A percentile compares a stretch with the other conserved stretches of the same genome.
Evolutionary conservation across 2,888 invertebrate species (phyloP).

Genomic region (Protophormia terraenovae): DNA sequence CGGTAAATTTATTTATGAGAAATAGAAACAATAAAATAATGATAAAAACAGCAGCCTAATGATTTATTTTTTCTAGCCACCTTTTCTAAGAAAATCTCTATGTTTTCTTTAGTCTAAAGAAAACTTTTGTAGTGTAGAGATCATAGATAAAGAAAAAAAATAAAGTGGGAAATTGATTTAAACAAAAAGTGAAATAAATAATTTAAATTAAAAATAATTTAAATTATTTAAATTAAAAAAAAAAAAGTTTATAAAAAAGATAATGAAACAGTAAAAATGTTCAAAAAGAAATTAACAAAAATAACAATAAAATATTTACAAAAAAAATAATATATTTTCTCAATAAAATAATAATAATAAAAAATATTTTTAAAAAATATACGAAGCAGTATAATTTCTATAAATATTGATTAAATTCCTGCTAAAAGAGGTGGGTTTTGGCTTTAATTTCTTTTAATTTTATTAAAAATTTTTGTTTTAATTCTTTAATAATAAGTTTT

Average conservation of each 20-base stretch:
- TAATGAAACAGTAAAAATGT: no score
- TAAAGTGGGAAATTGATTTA: background rate
- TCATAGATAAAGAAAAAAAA: background rate
- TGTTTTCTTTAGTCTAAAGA: constrained; percentile 42
- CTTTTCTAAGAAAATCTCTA: constrained; percentile 25
- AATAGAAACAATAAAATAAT: background rate
- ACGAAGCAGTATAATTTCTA: no score
- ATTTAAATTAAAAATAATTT: background rate
- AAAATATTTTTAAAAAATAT: no score
- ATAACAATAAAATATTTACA: no score
- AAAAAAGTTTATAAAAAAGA: background rate
- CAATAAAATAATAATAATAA: no score
- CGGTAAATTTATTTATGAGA: background rate
- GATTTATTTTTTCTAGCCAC: constrained; percentile 16
- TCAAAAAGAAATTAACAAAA: background rate
- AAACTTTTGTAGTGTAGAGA: constrained; percentile 39
- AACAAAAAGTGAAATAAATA: background rate
- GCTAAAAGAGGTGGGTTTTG: no score
- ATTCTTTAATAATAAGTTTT: no score
- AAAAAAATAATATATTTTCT: no score
- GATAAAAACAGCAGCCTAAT: background rate
- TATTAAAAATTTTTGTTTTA: no score
- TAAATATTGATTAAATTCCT: no score
- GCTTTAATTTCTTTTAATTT: no score
- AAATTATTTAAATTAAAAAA: background rate